A percentile compares a stretch with the other conserved stretches of the same genome.
These are phyloP conservation scores for Actinemys pallida DNA, from an alignment of 2,113 vertebrate genomes.

Conservation along the genomic window DNA sequence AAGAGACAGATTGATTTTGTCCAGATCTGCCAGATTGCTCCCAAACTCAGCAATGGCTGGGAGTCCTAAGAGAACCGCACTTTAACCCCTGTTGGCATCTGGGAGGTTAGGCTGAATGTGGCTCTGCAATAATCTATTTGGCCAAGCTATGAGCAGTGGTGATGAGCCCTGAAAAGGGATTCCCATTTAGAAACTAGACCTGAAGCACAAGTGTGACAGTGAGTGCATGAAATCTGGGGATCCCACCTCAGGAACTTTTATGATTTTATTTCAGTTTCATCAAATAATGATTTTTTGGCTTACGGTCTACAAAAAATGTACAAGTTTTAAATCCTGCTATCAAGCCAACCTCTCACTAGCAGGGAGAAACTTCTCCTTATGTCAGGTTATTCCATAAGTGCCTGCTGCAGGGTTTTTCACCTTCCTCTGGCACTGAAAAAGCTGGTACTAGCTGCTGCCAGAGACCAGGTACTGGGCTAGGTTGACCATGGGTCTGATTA, in stretches of 20 bases:
- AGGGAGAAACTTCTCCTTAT: background rate
- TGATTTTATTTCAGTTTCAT: constrained; percentile 13
- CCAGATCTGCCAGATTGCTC: background rate
- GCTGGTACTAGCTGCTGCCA: rapidly evolving
- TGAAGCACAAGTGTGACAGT: background rate
- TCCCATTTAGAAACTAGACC: background rate
- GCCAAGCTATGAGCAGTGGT: background rate
- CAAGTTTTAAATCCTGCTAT: background rate
- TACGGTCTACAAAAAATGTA: background rate
- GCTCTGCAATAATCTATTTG: background rate
- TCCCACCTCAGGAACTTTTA: background rate
- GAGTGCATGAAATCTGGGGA: background rate
- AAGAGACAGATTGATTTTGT: background rate
- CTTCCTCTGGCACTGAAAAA: background rate
- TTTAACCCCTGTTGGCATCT: background rate
- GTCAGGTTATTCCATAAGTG: background rate
- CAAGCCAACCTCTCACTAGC: background rate
- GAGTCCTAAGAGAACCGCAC: background rate
- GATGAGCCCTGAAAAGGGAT: background rate
- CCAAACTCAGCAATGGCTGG: background rate
- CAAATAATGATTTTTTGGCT: background rate
- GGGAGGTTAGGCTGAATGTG: background rate
- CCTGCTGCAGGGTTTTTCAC: background rate
- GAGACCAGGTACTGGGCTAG: background rate
- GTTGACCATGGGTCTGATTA: background rate